These are phyloP conservation scores for Pogonomyrmex barbatus DNA, from an alignment of 1,140 invertebrate species.

Conservation along the genomic window DNA sequence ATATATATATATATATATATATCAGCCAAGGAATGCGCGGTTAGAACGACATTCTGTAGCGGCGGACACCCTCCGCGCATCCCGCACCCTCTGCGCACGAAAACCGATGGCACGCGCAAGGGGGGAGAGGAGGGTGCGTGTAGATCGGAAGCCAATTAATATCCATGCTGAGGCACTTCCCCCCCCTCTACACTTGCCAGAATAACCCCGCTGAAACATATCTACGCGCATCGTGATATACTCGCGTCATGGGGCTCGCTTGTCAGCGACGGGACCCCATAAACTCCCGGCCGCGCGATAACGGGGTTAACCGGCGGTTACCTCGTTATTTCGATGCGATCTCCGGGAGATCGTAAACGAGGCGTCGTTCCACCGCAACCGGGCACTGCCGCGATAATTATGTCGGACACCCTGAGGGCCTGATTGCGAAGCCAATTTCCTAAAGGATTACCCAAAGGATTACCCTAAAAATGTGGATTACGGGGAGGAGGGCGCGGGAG, in stretches of 20 bases:
- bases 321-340: constrained; percentile 71
- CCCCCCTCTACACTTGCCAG: constrained; percentile 40
- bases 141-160: constrained; percentile 85
- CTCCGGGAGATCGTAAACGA: constrained; percentile 67
- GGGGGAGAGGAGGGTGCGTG: background rate
- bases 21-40: constrained; percentile 12
- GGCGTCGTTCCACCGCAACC: background rate
- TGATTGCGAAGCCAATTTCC: constrained; percentile 10
- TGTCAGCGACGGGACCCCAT: constrained; percentile 78
- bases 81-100: background rate
- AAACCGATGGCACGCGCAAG: constrained; percentile 25
- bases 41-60: constrained; percentile 2
- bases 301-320: constrained; percentile 76
- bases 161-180: constrained; percentile 67
- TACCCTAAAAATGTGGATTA: background rate
- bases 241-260: constrained; percentile 80
- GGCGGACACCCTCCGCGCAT: background rate
- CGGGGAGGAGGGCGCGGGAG: too few species aligned
- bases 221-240: constrained; percentile 78
- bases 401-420: background rate
- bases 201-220: constrained; percentile 78
- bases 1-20: background rate
- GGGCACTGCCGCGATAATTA: constrained; percentile 23
- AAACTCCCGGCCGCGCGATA: constrained; percentile 77
- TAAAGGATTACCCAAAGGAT: background rate